Evolutionary conservation across 2,113 vertebrate genomes (phyloP), one percentile per base, ranked within the genome.

Genomic region (Tetrax tetrax): DNA sequence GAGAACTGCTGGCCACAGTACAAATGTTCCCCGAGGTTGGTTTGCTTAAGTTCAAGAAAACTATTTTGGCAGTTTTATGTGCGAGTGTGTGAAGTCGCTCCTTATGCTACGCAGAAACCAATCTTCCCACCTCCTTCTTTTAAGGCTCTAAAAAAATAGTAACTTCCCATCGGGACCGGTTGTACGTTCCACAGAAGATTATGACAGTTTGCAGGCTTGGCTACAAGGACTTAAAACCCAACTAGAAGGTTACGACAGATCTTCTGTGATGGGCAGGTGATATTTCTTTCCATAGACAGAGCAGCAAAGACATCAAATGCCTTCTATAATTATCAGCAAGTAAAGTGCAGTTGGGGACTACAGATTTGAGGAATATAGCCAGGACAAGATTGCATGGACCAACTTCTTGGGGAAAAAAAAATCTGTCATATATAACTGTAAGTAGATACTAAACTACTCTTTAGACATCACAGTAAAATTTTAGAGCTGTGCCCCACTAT

Each of bases 91-190:
- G 90, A 97, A 93, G 74, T 63, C 2, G 0, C 51, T 90, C 78
- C 88, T 92, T 93, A 91, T 90, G 89, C 66, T 82, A 68, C 5
- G 19, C 70, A 95, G 66, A 95, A 89, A 53, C n/a, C 22, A 57
- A 75, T 28, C 38, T 61, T 87, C 59, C 72, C 77, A 94, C 24
- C 29, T 31, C 20, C 24, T 77, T 54, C 68, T 54, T 90, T 50
- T 38, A 89, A 80, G 48, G 71, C 63, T 74, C 59, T 70, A 48
- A 66, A 89, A 83, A 86, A 66, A 45, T 5, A 53, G 43, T 41
- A 68, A 56, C 54, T 88, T 93, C 68, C 71, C 45, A 74, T 45
- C 50, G 86, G 71, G 31, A 72, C 27, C 7, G 13, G 86, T 35
- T 66, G 79, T 66, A 83, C 47, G 9, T 66, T 86, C 77, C 35